Conservation (phyloP, 2,113 vertebrate species). For the Onychostoma macrolepis region DNA sequence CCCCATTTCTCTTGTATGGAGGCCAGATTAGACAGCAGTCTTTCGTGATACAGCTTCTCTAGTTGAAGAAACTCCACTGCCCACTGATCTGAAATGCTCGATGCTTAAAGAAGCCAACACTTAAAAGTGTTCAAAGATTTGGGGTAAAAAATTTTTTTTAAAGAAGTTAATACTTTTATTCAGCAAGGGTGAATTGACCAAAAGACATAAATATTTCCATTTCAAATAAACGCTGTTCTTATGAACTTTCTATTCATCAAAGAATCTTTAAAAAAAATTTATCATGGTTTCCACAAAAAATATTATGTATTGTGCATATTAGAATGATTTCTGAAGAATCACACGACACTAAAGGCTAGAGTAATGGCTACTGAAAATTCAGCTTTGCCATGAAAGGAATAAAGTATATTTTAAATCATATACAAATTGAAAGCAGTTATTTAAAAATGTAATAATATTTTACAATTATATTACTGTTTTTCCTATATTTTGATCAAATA, state of each 20-base stretch:
- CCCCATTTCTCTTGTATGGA: slow-evolving; percentile 92
- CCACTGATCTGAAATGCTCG: slow-evolving; percentile 83
- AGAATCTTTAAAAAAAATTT: background rate
- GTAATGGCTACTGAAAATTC: background rate
- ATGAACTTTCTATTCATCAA: background rate
- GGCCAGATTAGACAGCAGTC: slow-evolving; percentile 89
- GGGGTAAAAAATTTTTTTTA: background rate
- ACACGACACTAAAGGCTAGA: background rate
- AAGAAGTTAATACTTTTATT: background rate
- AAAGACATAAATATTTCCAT: background rate
- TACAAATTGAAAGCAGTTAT: background rate
- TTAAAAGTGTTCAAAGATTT: background rate
- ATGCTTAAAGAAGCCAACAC: slow-evolving; percentile 74
- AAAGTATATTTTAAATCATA: background rate
- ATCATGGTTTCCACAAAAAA: background rate
- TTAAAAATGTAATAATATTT: background rate
- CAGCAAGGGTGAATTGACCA: too few species aligned
- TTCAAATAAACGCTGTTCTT: background rate
- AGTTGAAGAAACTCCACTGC: slow-evolving; percentile 92
- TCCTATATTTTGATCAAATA: background rate
- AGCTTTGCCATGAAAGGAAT: background rate
- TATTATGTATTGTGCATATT: background rate
- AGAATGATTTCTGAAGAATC: background rate
- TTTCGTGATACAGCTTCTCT: slow-evolving; percentile 91
- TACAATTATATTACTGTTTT: background rate